Evolutionary conservation across 1,140 invertebrate species (phyloP), one percentile per base, ranked within the genome.

Genomic region (Megalonaias nervosa): DNA sequence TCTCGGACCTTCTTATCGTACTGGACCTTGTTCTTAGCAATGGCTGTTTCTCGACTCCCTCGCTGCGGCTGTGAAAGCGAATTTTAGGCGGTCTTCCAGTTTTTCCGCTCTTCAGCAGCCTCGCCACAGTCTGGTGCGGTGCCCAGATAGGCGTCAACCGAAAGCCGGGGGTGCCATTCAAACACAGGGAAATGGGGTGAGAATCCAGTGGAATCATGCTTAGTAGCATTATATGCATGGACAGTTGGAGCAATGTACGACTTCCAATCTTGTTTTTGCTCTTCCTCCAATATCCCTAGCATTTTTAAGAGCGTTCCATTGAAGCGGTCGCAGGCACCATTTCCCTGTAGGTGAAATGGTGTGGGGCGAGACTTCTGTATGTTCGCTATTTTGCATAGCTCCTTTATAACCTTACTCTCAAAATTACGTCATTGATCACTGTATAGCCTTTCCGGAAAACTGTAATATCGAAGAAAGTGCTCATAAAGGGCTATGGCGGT

Each of bases 361-460:
- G 31, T 2, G 31, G 31, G 5, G 31, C 31, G 31, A 31, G 31
- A 31, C 31, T 31, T 31, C 31, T 31, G 31, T 31, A 31, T 31
- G 31, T 31, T 31, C 5, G 31, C 31, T 31, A 31, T 2, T 31
- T 31, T 31, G 5, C 5, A 31, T 31, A 31, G 31, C 31, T 31
- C 1, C 31, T 31, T 31, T 31, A 31, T 31, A 31, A 31, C 31
- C 5, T 5, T 5, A 31, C 31, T 5, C 31, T 31, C 31, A 5
- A 31, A 78, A 64, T 81, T 72, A n/a, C 61, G 15, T n/a, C 75
- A 70, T 74, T 81, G 75, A 61, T 81, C 79, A 59, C 69, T 60
- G 57, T 81, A 69, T 2, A 77, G n/a, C 15, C 67, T n/a, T 26
- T 48, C 16, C 0, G 75, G 70, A 58, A 71, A 68, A 66, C 79